phyloP scores from a whole-genome alignment of 2,888 invertebrate species.

The Andricus curvator region DNA sequence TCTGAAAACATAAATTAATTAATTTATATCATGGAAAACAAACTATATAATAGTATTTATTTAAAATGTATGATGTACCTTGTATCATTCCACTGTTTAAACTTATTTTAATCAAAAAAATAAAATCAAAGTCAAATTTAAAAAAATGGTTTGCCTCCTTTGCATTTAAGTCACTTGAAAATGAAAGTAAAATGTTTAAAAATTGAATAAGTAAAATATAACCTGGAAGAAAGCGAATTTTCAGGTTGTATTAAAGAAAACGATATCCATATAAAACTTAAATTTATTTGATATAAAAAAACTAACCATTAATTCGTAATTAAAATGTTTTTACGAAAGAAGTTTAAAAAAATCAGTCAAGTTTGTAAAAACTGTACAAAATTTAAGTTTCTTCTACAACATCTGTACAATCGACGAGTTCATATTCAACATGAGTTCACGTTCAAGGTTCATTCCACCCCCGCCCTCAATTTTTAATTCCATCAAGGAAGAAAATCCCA shows the following conservation, averaged over 20 bases:
- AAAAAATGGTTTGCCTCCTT: no score
- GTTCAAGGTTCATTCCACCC: background rate
- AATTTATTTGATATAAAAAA: background rate
- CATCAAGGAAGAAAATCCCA: background rate
- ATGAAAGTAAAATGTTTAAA: no score
- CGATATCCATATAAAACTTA: background rate
- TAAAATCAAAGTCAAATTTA: no score
- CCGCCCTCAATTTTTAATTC: background rate
- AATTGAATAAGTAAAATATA: no score
- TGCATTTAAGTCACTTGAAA: no score
- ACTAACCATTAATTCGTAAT: background rate
- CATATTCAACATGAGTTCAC: conserved; percentile 8
- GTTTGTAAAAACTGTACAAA: background rate
- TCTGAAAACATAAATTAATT: conserved; percentile 66
- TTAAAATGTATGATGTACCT: background rate
- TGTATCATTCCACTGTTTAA: background rate
- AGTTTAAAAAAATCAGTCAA: background rate
- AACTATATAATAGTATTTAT: background rate
- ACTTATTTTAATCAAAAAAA: background rate
- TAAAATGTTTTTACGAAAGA: background rate
- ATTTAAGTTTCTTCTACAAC: background rate
- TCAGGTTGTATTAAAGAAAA: background rate
- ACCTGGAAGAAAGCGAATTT: background rate
- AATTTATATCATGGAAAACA: background rate
- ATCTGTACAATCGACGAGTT: conserved; percentile 8